Conservation (phyloP, 2,888 invertebrate species). For the Apantesis nais region DNA sequence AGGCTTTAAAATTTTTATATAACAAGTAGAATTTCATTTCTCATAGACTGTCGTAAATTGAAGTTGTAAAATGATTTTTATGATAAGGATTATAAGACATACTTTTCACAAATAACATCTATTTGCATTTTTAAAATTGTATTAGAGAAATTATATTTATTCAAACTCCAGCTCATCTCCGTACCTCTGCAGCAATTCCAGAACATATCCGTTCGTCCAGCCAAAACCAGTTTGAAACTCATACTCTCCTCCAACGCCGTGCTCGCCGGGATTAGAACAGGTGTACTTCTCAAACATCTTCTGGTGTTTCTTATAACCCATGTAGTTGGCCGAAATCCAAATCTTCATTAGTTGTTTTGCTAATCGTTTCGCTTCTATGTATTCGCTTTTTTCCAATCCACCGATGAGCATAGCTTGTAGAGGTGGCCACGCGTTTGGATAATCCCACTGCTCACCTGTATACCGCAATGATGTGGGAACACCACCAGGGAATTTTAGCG, state of each 20-base stretch:
- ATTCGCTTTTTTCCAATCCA: constrained; percentile 87
- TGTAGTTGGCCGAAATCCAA: constrained; percentile 90
- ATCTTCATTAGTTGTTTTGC: constrained; percentile 88
- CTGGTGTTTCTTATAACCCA: constrained; percentile 82
- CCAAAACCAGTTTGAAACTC: constrained; percentile 91
- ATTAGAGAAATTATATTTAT: not conserved
- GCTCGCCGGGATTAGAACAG: constrained; percentile 86
- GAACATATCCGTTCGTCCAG: constrained; percentile 91
- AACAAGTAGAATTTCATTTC: not conserved
- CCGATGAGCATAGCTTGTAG: constrained; percentile 91
- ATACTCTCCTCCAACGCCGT: constrained; percentile 93
- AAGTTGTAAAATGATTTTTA: not conserved
- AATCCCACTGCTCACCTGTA: constrained; percentile 92
- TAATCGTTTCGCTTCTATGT: constrained; percentile 84
- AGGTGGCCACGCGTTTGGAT: constrained; percentile 95
- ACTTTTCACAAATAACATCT: not conserved
- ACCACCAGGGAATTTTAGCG: constrained; percentile 87
- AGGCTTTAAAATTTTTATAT: not conserved
- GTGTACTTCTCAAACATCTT: constrained; percentile 91
- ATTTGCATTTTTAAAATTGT: not conserved
- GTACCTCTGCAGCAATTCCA: constrained; percentile 88
- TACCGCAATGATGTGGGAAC: constrained; percentile 88
- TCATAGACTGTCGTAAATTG: not conserved
- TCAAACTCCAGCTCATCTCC: constrained; percentile 50
- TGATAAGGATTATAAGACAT: not conserved